Conservation (phyloP, 2,113 vertebrate species). For the Erpornis zantholeuca region DNA sequence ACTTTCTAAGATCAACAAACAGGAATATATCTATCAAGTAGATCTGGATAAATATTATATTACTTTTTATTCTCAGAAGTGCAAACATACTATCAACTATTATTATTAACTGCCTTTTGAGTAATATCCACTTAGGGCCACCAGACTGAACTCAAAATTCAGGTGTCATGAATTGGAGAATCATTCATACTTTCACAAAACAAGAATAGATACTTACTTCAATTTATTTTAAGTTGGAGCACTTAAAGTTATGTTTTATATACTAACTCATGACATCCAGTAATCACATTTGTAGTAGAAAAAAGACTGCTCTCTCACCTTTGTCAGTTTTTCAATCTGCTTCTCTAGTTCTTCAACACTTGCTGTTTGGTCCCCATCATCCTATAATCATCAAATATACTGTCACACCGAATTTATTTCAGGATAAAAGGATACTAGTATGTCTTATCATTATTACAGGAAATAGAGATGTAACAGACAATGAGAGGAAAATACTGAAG, state of each 20-base stretch:
- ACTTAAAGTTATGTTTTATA: neutral
- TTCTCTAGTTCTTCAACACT: constrained; percentile 93
- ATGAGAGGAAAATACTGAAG: neutral
- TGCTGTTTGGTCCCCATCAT: constrained; percentile 85
- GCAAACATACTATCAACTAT: neutral
- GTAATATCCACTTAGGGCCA: neutral
- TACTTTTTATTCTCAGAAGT: neutral
- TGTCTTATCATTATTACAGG: neutral
- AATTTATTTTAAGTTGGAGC: neutral
- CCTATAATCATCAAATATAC: constrained; percentile 72
- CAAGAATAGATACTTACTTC: neutral
- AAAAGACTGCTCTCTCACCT: constrained; percentile 75
- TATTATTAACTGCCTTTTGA: neutral
- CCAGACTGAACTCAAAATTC: neutral
- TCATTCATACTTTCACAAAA: neutral
- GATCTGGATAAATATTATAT: neutral
- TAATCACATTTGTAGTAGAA: neutral
- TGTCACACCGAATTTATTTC: neutral
- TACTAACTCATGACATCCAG: neutral
- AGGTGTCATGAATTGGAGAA: neutral
- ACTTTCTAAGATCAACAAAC: neutral
- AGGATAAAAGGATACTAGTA: neutral
- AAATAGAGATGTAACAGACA: neutral
- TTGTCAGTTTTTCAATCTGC: constrained; percentile 89
- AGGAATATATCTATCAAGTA: neutral